Evolutionary conservation across 2,888 invertebrate species (phyloP).

Genomic region (Arge pagana): DNA sequence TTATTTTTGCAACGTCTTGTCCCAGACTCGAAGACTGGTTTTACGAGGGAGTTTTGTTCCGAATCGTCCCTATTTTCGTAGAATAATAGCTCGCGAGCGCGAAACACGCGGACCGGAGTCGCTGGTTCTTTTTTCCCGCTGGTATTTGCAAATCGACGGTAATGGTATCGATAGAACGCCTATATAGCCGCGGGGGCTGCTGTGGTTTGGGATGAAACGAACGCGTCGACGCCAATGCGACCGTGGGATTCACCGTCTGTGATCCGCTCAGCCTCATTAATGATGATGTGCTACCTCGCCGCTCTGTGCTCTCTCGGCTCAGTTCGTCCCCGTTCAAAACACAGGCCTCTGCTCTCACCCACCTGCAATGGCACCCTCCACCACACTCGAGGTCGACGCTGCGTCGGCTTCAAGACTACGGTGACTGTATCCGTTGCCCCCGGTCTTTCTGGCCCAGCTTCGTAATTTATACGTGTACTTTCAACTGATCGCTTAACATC

Average conservation of each 20-base stretch:
- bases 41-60: too few relatives aligned
- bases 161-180: conserved; percentile 12
- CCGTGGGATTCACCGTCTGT: conserved; percentile 53
- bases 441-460: conserved; percentile 7
- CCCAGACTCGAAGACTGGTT: too few relatives aligned
- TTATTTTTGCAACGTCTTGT: too few relatives aligned
- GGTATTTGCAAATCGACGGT: conserved; percentile 34
- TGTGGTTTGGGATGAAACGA: conserved; percentile 41
- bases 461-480: conserved; percentile 13
- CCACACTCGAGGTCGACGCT: too few relatives aligned
- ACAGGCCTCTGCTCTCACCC: conserved; percentile 19
- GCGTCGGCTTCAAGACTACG: too few relatives aligned
- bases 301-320: conserved; percentile 67
- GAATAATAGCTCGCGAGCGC: not conserved
- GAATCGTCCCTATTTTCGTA: too few relatives aligned
- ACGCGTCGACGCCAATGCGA: conserved; percentile 50
- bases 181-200: conserved; percentile 9
- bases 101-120: conserved; percentile 24
- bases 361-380: not conserved
- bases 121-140: conserved; percentile 30
- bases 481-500: conserved; percentile 18
- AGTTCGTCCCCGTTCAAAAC: conserved; percentile 3
- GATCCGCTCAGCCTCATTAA: conserved; percentile 69
- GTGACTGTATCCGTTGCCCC: too few relatives aligned
- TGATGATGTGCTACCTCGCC: conserved; percentile 80